These are phyloP conservation scores for Sarcophilus harrisii DNA, from an alignment of 2,797 vertebrate species.

Conservation along the genomic window DNA sequence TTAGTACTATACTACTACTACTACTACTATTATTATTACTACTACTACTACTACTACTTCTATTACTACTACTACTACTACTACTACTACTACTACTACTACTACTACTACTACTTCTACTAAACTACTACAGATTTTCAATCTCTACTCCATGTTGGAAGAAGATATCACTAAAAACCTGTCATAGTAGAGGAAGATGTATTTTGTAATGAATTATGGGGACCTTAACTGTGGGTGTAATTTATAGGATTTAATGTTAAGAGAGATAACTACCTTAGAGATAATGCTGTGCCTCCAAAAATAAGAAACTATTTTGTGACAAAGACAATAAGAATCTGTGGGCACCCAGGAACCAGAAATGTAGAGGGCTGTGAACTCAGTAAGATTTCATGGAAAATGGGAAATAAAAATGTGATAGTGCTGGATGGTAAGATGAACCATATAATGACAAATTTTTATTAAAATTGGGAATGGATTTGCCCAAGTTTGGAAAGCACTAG, in stretches of 20 bases:
- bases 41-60: too few species aligned
- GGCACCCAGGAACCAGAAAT: background rate
- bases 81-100: too few species aligned
- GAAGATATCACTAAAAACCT: background rate
- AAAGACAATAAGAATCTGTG: background rate
- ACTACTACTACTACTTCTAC: too few species aligned
- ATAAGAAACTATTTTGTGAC: background rate
- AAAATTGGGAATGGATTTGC: too few species aligned
- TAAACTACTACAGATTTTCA: background rate
- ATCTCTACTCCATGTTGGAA: background rate
- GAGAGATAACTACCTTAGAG: background rate
- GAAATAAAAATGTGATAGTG: background rate
- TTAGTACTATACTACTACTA: too few species aligned
- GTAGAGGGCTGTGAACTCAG: too few species aligned
- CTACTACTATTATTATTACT: too few species aligned
- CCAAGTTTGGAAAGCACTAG: too few species aligned
- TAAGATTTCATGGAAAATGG: background rate
- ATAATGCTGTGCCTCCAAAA: background rate
- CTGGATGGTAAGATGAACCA: background rate
- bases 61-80: too few species aligned
- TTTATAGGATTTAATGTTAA: background rate
- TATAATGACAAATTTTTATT: too few species aligned
- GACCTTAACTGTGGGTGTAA: background rate
- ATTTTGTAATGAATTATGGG: background rate
- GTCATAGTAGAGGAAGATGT: background rate